Base-by-base conservation (phyloP, 2,113 vertebrate species). In the Ranitomeya imitator region DNA sequence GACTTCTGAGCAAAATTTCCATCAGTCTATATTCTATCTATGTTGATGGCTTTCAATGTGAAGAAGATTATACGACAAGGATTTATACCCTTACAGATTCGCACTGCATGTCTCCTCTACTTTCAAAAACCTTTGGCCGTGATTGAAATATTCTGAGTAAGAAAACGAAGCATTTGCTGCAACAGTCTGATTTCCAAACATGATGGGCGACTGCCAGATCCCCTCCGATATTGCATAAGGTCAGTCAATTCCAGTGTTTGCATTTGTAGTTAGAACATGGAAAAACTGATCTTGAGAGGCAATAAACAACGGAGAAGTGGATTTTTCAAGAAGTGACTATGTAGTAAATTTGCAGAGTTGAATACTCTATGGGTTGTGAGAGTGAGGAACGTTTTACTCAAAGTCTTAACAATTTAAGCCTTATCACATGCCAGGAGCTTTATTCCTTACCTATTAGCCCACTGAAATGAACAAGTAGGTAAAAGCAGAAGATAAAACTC, bases 171-270 rank as follows among this genome's bases (percentile, higher is more conserved):
- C 14, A 60, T 7, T 3, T 79, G 26, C 13, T 16, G 52, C 52
- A 57, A 57, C 12, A 55, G 59, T 60, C 54, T 15, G 31, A 23
- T 60, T 80, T 59, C 76, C 18, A 57, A 80, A 80, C 14, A 7
- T 57, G 2, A 59, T 59, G 54, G 78, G 78, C 11, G 54, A 2
- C 55, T 59, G 78, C 78, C 78, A 80, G 54, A 31, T 60, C 15
- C 15, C 23, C n/a, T 59, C 13, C 3, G 52, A 59, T 31, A 55
- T 26, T 80, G 6, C 52, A 59, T 60, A 80, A 80, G 78, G 55
- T 80, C 74, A 52, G 51, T 18, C 54, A 80, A 15, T 80, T 79
- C 78, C 78, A 80, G 78, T 80, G 78, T 26, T 80, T 60, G 77
- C 54, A 57, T 26, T 79, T 79, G 45, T 10, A n/a, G 21, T 79